Evolutionary conservation across 2,797 vertebrate genomes (phyloP).

Genomic region (Acipenser ruthenus): DNA sequence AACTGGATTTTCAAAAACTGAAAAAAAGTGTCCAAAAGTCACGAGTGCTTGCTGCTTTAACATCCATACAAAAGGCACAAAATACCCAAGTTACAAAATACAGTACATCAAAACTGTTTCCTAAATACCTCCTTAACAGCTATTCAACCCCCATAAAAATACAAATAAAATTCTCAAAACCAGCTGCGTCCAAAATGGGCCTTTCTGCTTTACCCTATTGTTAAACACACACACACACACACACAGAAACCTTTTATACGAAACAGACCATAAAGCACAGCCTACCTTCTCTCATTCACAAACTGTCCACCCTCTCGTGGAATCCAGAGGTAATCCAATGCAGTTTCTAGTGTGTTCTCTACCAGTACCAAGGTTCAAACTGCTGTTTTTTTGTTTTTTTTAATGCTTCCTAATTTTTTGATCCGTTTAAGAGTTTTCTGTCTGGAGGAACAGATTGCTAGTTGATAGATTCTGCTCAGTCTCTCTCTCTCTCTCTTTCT

Average conservation of each 20-base stretch:
- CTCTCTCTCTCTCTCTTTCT: conserved; percentile 15
- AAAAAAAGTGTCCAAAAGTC: too few species aligned
- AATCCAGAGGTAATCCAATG: conserved; percentile 12
- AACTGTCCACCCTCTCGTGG: conserved; percentile 16
- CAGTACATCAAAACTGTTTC: too few species aligned
- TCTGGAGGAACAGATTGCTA: conserved; percentile 4
- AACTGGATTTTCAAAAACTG: too few species aligned
- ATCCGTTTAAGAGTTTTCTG: background rate
- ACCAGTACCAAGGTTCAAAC: background rate
- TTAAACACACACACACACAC: conserved; percentile 27
- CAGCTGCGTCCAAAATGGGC: conserved; percentile 32
- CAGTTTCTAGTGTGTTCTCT: background rate
- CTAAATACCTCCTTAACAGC: too few species aligned
- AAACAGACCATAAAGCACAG: conserved; percentile 23
- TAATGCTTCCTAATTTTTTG: too few species aligned
- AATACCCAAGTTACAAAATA: too few species aligned
- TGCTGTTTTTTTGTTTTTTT: conserved; percentile 4
- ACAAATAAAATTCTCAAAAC: background rate
- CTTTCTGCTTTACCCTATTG: conserved; percentile 48
- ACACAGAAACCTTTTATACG: conserved; percentile 20
- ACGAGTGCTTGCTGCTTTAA: too few species aligned
- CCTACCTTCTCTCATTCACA: conserved; percentile 63
- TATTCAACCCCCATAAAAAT: too few species aligned
- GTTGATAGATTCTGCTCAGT: conserved; percentile 13
- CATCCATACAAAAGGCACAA: too few species aligned